Percentiles rank a stretch among this genome's conserved stretches.
phyloP scores from a whole-genome alignment of 2,113 vertebrate genomes.

The Myrmecobius fasciatus region DNA sequence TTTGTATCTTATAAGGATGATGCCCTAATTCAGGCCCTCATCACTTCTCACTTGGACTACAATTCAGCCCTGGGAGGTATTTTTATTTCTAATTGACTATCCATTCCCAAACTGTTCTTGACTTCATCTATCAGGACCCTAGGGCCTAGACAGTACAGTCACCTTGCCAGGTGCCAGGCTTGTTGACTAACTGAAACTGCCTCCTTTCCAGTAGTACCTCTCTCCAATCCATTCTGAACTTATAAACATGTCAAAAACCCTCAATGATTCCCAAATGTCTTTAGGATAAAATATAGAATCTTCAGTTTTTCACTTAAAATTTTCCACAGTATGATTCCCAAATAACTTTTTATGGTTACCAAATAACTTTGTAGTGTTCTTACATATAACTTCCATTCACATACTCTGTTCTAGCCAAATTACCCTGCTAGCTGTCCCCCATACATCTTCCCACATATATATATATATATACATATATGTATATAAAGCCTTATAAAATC shows the following conservation, averaged over 20 bases:
- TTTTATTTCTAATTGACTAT: background rate
- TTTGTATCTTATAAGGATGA: background rate
- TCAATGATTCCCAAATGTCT: background rate
- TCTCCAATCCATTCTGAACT: background rate
- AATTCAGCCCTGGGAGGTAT: background rate
- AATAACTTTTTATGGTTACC: background rate
- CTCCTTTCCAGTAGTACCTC: background rate
- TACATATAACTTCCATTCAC: background rate
- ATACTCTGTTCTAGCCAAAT: background rate
- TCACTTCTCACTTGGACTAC: background rate
- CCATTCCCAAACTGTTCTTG: background rate
- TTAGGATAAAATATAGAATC: no score
- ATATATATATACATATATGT: no score
- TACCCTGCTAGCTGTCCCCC: background rate
- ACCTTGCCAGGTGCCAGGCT: background rate
- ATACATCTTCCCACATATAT: no score
- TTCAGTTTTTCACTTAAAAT: background rate
- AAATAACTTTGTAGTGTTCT: background rate
- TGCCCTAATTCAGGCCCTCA: background rate
- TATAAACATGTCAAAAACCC: background rate
- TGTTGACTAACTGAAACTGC: background rate
- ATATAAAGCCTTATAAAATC: no score
- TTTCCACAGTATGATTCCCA: background rate
- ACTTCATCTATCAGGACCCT: background rate
- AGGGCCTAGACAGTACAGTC: background rate